Conservation (phyloP, 2,888 invertebrate species). For the Holacanthella duospinosa region DNA sequence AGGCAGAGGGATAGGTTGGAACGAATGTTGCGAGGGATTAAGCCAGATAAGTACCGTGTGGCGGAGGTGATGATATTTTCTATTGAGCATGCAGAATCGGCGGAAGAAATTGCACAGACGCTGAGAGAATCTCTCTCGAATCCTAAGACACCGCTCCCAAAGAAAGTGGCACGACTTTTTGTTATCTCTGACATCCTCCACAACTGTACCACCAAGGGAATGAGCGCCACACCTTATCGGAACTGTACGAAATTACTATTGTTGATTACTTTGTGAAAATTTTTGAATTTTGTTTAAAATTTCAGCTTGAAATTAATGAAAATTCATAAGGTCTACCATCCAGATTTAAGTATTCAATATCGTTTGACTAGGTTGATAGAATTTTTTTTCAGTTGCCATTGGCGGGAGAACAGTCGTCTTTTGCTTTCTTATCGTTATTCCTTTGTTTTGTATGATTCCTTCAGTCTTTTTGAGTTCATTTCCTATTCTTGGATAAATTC, state of each 20-base stretch:
- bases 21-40: conserved; percentile 74
- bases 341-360: not conserved
- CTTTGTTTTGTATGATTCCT: too few species aligned
- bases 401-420: too few species aligned
- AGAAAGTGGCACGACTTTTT: conserved; percentile 85
- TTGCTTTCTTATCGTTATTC: too few species aligned
- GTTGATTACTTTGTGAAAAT: too few species aligned
- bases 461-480: too few species aligned
- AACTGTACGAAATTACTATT: too few species aligned
- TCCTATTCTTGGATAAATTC: too few species aligned
- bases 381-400: too few species aligned
- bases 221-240: conserved; percentile 87
- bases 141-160: conserved; percentile 62
- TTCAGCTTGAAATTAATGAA: too few species aligned
- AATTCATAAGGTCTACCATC: not conserved
- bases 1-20: conserved; percentile 89
- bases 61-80: conserved; percentile 98
- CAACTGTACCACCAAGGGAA: conserved; percentile 91
- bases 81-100: conserved; percentile 94
- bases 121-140: conserved; percentile 76
- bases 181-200: conserved; percentile 92
- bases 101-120: conserved; percentile 88
- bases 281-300: too few species aligned
- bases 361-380: too few species aligned
- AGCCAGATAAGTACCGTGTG: conserved; percentile 67